Evolutionary conservation across 2,888 invertebrate genomes (phyloP), one percentile per base, ranked within the genome.

Genomic region (Blastobasis lacticolella): DNA sequence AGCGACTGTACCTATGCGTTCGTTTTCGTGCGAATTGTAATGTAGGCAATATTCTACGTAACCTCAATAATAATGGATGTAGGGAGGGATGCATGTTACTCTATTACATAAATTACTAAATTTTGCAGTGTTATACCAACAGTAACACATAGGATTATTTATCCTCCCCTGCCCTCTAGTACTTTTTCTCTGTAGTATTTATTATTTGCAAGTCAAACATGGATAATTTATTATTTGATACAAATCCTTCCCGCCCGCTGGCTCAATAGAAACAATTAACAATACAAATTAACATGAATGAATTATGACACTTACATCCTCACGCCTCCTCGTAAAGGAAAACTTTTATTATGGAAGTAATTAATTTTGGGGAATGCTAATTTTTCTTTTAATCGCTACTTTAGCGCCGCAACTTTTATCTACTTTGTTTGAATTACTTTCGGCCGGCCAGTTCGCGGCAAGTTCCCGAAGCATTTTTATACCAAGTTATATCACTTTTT

Each of bases 341-440:
- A 81, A 75, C 75, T 81, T 81, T 84, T 79, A 75, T 79, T 83
- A 80, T 74, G 76, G 71, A 75, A 76, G 81, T 84, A 87, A 86
- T 86, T 87, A 86, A 85, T 86, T 84, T 78, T 74, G 75, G 81
- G 84, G 85, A 85, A 83, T 85, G 85, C 78, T 71, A 86, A 86
- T 86, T 86, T 87, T 82, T 83, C 81, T 80, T 85, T 83, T 82
- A 84, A 83, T 86, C 81, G 81, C 83, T 84, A 81, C 80, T 78
- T 81, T 78, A 77, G 78, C 77, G 75, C 75, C 75, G 73, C 81
- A 81, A 87, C 82, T 87, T 85, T 85, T 84, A 84, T 83, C 84
- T 83, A 81, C 84, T 84, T 84, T 83, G 82, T 85, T 85, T 78
- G 83, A 83, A 86, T 84, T 85, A 82, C 79, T 83, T 85, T 83